phyloP scores from a whole-genome alignment of 1,140 invertebrate genomes.

The Cherax destructor region DNA sequence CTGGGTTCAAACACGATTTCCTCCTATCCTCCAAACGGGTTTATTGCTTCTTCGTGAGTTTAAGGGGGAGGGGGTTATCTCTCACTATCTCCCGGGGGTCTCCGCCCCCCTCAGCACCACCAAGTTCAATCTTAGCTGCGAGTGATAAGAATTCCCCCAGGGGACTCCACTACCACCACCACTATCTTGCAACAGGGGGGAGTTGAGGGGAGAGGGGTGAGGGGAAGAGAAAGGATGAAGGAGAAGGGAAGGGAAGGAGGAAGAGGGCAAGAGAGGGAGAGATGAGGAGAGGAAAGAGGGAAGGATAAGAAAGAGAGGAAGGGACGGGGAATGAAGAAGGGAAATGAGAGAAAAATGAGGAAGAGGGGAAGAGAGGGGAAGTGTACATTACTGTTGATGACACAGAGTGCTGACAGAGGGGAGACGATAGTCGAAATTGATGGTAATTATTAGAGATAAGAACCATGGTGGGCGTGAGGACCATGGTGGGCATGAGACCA shows the following conservation, averaged over 20 bases:
- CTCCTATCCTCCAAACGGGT: too few relatives aligned
- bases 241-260: neutral
- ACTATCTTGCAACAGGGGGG: neutral
- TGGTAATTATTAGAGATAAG: neutral
- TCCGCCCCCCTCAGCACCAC: conserved; percentile 31
- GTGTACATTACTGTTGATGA: too few relatives aligned
- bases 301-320: neutral
- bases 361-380: too few relatives aligned
- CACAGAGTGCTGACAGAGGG: neutral
- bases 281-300: neutral
- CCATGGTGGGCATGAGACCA: neutral
- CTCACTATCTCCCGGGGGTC: neutral
- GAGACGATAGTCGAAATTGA: neutral
- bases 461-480: neutral
- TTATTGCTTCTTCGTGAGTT: too few relatives aligned
- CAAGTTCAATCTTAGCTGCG: conserved; percentile 18
- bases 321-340: neutral
- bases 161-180: neutral
- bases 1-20: too few relatives aligned
- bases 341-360: too few relatives aligned
- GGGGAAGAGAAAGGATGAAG: neutral
- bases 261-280: neutral
- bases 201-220: neutral
- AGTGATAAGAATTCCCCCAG: conserved; percentile 29
- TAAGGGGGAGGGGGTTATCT: too few relatives aligned